These are phyloP conservation scores for Fregetta grallaria DNA, from an alignment of 2,113 vertebrate species.

Conservation along the genomic window DNA sequence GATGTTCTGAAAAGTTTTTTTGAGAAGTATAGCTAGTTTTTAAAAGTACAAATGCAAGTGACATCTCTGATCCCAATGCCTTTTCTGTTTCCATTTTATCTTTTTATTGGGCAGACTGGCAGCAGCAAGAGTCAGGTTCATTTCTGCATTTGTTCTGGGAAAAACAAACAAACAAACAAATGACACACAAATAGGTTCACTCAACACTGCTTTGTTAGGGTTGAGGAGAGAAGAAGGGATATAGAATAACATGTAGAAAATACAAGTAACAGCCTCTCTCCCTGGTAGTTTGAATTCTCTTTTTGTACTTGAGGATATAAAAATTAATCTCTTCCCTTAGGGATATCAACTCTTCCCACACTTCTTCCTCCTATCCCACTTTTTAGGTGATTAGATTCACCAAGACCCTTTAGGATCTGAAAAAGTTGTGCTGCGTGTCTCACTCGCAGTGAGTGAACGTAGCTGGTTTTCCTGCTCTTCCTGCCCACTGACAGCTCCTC, in stretches of 20 bases:
- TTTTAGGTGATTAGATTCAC: neutral
- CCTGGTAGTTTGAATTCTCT: neutral
- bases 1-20: neutral
- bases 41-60: neutral
- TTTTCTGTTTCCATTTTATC: neutral
- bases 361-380: neutral
- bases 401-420: neutral
- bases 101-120: neutral
- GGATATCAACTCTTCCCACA: neutral
- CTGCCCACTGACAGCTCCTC: neutral
- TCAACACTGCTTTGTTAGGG: neutral
- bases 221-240: neutral
- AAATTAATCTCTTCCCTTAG: neutral
- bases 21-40: neutral
- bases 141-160: neutral
- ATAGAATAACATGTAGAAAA: neutral
- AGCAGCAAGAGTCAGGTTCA: neutral
- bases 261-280: neutral
- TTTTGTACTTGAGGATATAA: neutral
- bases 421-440: neutral
- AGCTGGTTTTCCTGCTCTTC: neutral
- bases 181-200: neutral
- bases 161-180: neutral
- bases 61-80: neutral
- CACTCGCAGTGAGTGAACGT: accelerated